phyloP scores from a whole-genome alignment of 2,113 vertebrate species.

The Phalacrocorax carbo region DNA sequence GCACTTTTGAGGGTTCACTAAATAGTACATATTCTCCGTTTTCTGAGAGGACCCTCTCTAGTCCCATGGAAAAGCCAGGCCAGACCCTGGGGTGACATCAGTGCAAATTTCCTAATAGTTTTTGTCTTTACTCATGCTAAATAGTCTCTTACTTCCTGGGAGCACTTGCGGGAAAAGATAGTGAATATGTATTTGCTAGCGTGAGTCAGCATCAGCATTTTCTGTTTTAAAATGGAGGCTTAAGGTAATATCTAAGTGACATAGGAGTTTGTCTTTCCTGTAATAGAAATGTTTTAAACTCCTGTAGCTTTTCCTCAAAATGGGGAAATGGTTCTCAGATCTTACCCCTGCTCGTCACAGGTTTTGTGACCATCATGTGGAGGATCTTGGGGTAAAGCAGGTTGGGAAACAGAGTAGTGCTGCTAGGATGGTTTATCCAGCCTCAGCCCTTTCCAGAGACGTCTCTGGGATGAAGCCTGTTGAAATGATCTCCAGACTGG shows the following conservation, averaged over 20 bases:
- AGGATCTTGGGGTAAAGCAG: not conserved
- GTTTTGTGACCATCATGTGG: not conserved
- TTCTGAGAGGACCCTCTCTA: not conserved
- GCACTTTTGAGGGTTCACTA: not conserved
- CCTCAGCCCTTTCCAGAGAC: not conserved
- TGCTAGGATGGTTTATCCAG: not conserved
- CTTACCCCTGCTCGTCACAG: not conserved
- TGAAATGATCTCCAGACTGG: not conserved
- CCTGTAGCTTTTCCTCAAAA: not conserved
- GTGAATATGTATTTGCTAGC: not conserved
- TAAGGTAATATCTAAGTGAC: not conserved
- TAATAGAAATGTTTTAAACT: not conserved
- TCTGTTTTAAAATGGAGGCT: not conserved
- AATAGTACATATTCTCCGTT: not conserved
- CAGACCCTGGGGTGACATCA: not conserved
- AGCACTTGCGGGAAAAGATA: not conserved
- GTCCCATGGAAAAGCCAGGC: not conserved
- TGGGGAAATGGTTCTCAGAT: not conserved
- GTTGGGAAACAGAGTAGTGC: accelerated
- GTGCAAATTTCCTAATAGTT: not conserved
- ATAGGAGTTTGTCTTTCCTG: not conserved
- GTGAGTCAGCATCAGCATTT: not conserved
- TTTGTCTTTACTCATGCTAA: not conserved
- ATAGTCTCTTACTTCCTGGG: not conserved
- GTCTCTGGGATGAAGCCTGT: not conserved